Conservation (phyloP, 2,797 vertebrate genomes). For the Cygnus olor region DNA sequence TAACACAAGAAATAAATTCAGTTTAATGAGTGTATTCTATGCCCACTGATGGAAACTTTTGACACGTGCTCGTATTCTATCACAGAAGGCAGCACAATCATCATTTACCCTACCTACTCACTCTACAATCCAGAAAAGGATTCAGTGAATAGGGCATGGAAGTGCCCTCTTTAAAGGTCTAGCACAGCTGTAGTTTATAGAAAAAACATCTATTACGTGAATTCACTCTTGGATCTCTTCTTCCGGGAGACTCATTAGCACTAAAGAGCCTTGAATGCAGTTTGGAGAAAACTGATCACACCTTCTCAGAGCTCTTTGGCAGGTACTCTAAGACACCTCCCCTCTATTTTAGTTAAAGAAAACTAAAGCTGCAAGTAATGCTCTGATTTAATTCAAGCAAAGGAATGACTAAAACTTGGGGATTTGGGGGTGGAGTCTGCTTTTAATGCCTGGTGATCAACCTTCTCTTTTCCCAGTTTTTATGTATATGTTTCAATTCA, state of each 20-base stretch:
- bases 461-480: background rate
- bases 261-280: background rate
- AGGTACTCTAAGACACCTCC: background rate
- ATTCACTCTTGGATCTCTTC: background rate
- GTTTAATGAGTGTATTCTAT: background rate
- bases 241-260: background rate
- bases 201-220: background rate
- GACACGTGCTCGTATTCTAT: background rate
- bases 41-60: background rate
- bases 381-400: background rate
- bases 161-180: background rate
- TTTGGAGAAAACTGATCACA: background rate
- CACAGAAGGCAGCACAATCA: background rate
- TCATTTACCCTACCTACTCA: background rate
- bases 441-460: background rate
- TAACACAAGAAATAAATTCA: background rate
- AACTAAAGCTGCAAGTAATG: background rate
- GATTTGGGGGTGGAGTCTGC: background rate
- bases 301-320: background rate
- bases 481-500: background rate
- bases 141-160: background rate
- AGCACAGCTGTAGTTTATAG: background rate
- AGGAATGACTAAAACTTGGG: background rate
- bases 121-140: background rate
- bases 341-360: background rate